Conservation (phyloP, 2,797 vertebrate species). For the Chloroceryle inda region DNA sequence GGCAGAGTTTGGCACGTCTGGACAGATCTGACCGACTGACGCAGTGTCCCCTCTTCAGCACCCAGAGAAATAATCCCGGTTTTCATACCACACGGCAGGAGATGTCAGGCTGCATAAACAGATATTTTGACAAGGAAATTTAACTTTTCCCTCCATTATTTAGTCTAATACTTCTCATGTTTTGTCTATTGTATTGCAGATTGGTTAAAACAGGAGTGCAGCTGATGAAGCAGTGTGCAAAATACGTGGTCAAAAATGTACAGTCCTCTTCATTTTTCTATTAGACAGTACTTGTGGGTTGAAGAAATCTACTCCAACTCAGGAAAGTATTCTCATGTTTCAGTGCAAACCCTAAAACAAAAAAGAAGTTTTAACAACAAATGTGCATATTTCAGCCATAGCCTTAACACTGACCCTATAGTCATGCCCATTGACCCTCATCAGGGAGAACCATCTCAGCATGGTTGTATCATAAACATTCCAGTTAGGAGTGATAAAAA, state of each 20-base stretch:
- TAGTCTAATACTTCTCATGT: constrained; percentile 68
- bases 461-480: not conserved
- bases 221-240: fast-evolving
- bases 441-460: not conserved
- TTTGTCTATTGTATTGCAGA: constrained; percentile 55
- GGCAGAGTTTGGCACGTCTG: not conserved
- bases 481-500: not conserved
- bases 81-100: constrained; percentile 19
- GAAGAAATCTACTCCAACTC: not conserved
- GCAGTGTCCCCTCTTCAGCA: not conserved
- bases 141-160: constrained; percentile 17
- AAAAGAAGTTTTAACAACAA: not conserved
- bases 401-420: not conserved
- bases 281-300: not conserved
- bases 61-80: constrained; percentile 32
- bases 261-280: not conserved
- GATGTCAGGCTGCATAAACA: constrained; percentile 38
- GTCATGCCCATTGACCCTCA: fast-evolving
- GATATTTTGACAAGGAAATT: constrained; percentile 58
- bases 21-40: not conserved
- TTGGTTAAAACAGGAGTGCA: not conserved
- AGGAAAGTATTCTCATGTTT: not conserved
- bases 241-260: not conserved
- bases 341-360: not conserved
- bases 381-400: not conserved